Evolutionary conservation across 2,888 invertebrate species (phyloP).

Genomic region (Cordilura impudica): DNA sequence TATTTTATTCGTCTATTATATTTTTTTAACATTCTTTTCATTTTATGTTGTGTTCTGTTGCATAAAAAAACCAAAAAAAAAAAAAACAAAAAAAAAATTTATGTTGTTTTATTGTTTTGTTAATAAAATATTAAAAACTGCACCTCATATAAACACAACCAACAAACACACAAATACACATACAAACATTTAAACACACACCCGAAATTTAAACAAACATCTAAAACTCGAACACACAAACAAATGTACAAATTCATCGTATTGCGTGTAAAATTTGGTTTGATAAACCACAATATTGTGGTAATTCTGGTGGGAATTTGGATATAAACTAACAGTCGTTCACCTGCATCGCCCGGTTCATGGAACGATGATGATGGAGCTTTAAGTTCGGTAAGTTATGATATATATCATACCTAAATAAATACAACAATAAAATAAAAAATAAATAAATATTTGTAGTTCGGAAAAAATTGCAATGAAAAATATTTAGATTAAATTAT

Average conservation of each 20-base stretch:
- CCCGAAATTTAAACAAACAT: slow-evolving; percentile 28
- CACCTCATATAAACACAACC: slow-evolving; percentile 59
- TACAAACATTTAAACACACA: slow-evolving; percentile 19
- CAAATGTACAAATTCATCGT: slow-evolving; percentile 28
- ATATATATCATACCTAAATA: too few relatives aligned
- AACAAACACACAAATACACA: slow-evolving; percentile 41
- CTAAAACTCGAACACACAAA: slow-evolving; percentile 5
- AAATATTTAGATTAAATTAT: too few relatives aligned
- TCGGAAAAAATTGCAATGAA: too few relatives aligned
- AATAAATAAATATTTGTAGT: too few relatives aligned
- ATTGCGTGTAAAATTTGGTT: slow-evolving; percentile 2
- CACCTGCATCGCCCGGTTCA: slow-evolving; percentile 76
- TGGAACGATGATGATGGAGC: slow-evolving; percentile 78
- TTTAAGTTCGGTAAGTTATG: slow-evolving; percentile 73
- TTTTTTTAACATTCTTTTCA: slow-evolving; percentile 43
- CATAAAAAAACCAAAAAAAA: slow-evolving; percentile 51
- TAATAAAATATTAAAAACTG: slow-evolving; percentile 56
- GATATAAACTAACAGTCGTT: slow-evolving; percentile 72
- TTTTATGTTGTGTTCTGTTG: slow-evolving; percentile 57
- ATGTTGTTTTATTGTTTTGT: slow-evolving; percentile 58
- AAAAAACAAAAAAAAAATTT: slow-evolving; percentile 57
- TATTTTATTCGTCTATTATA: slow-evolving; percentile 46
- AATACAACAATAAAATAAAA: too few relatives aligned
- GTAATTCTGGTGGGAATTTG: slow-evolving; percentile 12
- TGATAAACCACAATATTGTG: slow-evolving; percentile 23